These are phyloP conservation scores for Gadus chalcogrammus DNA, from an alignment of 2,113 vertebrate species.

Conservation along the genomic window DNA sequence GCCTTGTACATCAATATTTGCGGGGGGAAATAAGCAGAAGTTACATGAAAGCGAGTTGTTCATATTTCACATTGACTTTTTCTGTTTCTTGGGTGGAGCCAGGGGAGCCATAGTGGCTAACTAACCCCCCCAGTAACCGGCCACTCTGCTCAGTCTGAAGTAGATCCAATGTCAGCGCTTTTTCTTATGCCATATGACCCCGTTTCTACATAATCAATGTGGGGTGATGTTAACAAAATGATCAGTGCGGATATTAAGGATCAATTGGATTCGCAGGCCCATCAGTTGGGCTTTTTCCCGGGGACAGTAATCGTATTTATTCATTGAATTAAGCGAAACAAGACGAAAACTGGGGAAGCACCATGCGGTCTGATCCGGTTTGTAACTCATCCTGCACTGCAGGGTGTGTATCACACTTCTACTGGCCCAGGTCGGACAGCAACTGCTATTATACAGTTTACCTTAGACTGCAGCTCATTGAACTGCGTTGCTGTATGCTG, in stretches of 20 bases:
- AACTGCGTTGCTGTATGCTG: no score
- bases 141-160: slow-evolving; percentile 18
- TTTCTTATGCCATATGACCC: slow-evolving; percentile 49
- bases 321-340: no score
- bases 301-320: no score
- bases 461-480: no score
- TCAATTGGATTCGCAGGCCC: not conserved
- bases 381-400: no score
- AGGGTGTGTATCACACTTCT: no score
- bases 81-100: slow-evolving; percentile 36
- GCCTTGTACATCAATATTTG: slow-evolving; percentile 40
- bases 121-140: slow-evolving; percentile 15
- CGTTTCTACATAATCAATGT: slow-evolving; percentile 58
- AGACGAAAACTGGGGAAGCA: no score
- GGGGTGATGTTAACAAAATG: slow-evolving; percentile 52
- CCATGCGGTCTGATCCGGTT: no score
- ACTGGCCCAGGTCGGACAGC: no score
- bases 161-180: slow-evolving; percentile 63
- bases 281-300: not conserved
- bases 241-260: slow-evolving; percentile 39
- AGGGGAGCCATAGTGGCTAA: slow-evolving; percentile 42
- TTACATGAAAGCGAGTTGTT: slow-evolving; percentile 53
- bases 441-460: no score
- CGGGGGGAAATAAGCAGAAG: not conserved
- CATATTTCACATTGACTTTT: slow-evolving; percentile 66